A percentile compares a stretch with the other conserved stretches of the same genome.
Conservation (phyloP, 1,140 invertebrate genomes). For the Drosophila sulfurigaster region DNA sequence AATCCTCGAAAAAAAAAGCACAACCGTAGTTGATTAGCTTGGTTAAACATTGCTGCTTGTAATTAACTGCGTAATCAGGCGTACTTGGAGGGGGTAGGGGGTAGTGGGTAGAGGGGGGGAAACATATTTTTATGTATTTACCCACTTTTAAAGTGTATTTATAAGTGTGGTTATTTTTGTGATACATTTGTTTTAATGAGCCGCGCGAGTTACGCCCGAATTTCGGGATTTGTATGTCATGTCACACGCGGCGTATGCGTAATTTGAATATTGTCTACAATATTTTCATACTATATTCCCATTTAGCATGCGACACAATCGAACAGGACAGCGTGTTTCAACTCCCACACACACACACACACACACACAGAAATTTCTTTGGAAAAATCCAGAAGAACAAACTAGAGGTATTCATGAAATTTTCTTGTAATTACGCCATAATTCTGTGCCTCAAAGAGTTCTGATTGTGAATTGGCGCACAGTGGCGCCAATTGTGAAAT, state of each 20-base stretch:
- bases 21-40: background rate
- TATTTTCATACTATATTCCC: constrained; percentile 5
- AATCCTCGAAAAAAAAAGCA: constrained; percentile 6
- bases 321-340: background rate
- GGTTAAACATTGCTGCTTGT: background rate
- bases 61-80: background rate
- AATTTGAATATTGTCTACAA: constrained; percentile 2
- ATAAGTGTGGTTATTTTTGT: constrained; percentile 17
- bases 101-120: background rate
- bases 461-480: constrained; percentile 4
- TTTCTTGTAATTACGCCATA: constrained; percentile 6
- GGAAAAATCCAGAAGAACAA: constrained; percentile 2
- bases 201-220: background rate
- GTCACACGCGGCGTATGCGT: constrained; percentile 41
- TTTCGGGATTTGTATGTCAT: constrained; percentile 13
- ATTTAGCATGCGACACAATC: constrained; percentile 7
- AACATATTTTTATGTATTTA: background rate
- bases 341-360: constrained; percentile 4
- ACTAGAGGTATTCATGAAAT: no score
- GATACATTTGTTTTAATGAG: constrained; percentile 2
- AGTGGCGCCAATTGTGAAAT: constrained; percentile 24
- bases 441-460: constrained; percentile 11
- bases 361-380: background rate
- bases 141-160: constrained; percentile 8
- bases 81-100: no score